These are phyloP conservation scores for Elmis aenea DNA, from an alignment of 2,888 invertebrate species.

Conservation along the genomic window DNA sequence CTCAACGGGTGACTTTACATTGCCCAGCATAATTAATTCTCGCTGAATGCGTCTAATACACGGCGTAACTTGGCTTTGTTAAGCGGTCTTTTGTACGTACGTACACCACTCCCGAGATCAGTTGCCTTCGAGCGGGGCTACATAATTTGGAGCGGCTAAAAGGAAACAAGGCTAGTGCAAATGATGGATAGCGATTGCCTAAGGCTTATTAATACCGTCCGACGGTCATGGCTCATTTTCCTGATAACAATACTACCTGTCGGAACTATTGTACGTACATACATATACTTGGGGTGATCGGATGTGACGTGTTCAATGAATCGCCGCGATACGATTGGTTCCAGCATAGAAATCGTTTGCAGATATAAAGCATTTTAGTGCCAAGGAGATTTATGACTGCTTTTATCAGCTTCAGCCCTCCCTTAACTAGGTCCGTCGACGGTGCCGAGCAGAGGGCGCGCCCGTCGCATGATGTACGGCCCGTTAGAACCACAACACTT, in stretches of 20 bases:
- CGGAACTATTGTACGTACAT: slow-evolving; percentile 23
- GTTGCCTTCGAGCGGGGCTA: slow-evolving; percentile 23
- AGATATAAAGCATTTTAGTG: slow-evolving; percentile 40
- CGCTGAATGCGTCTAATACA: slow-evolving; percentile 20
- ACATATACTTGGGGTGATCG: slow-evolving; percentile 29
- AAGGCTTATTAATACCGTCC: slow-evolving; percentile 29
- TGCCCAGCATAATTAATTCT: slow-evolving; percentile 20
- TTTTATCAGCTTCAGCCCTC: slow-evolving; percentile 42
- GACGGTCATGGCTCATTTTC: slow-evolving; percentile 29
- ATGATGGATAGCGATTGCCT: slow-evolving; percentile 30
- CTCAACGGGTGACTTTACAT: slow-evolving; percentile 22
- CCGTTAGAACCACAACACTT: slow-evolving; percentile 36
- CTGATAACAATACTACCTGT: slow-evolving; percentile 24
- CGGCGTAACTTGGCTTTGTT: slow-evolving; percentile 20
- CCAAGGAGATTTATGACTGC: slow-evolving; percentile 40
- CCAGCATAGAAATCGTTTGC: slow-evolving; percentile 39
- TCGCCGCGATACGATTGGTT: slow-evolving; percentile 28
- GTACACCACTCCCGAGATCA: slow-evolving; percentile 15
- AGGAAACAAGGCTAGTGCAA: slow-evolving; percentile 22
- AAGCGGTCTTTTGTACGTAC: slow-evolving; percentile 16
- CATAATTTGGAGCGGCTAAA: slow-evolving; percentile 23
- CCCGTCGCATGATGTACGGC: slow-evolving; percentile 37
- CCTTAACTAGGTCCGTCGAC: slow-evolving; percentile 42
- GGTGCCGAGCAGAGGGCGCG: slow-evolving; percentile 28
- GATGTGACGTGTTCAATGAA: slow-evolving; percentile 36